phyloP scores from a whole-genome alignment of 2,113 vertebrate species.

The Semnornis frantzii region DNA sequence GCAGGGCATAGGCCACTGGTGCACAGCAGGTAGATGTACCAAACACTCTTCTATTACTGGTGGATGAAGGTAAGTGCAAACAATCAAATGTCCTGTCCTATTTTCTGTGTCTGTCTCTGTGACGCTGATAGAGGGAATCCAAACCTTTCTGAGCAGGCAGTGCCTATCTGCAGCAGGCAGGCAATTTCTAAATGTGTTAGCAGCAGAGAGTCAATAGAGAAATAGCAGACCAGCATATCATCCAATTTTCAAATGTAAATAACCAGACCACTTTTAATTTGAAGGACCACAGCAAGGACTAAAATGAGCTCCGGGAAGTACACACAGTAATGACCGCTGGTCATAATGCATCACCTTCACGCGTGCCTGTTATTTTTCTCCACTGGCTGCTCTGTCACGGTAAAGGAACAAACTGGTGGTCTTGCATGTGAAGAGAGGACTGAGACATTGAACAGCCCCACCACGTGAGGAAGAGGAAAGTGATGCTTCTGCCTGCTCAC shows the following conservation, averaged over 20 bases:
- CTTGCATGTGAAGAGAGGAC: fast-evolving
- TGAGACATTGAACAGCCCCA: neutral
- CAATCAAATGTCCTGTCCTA: constrained; percentile 41
- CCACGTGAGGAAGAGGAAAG: neutral
- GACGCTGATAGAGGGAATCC: constrained; percentile 34
- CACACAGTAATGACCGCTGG: neutral
- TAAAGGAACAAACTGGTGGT: neutral
- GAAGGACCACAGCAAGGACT: constrained; percentile 44
- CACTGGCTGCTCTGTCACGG: neutral
- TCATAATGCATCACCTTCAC: neutral
- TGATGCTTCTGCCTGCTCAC: neutral
- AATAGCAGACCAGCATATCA: constrained; percentile 58
- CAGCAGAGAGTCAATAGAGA: constrained; percentile 54
- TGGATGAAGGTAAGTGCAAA: constrained; percentile 36
- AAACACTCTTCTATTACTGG: neutral
- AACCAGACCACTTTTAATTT: constrained; percentile 54
- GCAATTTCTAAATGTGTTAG: constrained; percentile 59
- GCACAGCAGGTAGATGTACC: neutral
- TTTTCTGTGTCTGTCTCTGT: constrained; percentile 50
- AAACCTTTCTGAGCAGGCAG: constrained; percentile 42
- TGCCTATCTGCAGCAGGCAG: constrained; percentile 63
- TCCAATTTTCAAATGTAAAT: constrained; percentile 71
- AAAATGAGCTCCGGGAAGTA: neutral
- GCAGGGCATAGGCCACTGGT: neutral
- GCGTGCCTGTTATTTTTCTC: neutral